Base-by-base conservation (phyloP, 92 coral and sea anemone genomes). In the Ricordea florida region DNA sequence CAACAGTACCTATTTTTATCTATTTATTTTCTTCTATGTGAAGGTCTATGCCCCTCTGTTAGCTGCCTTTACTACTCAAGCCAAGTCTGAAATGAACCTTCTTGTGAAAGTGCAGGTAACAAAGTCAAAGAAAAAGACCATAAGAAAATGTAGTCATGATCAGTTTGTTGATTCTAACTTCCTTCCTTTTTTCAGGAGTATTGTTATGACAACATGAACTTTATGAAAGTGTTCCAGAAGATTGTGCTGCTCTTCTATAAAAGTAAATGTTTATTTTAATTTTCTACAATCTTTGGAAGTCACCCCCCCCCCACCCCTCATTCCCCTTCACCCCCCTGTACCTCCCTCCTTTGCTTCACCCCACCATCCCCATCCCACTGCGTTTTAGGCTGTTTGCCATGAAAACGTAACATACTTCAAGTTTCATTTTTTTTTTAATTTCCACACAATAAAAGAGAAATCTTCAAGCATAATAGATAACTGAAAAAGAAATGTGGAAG, bases 121-220 rank as follows among this genome's bases (percentile, higher is more conserved):
- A 35, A 21, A 4, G n/a, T n/a, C n/a, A n/a, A n/a, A n/a, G n/a
- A n/a, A n/a, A n/a, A n/a, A n/a, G n/a, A n/a, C n/a, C n/a, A n/a
- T n/a, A n/a, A n/a, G n/a, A n/a, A n/a, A n/a, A n/a, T n/a, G n/a
- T n/a, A n/a, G n/a, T 10, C 37, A 8, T 7, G 21, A 15, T 32
- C 0, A 9, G 0, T 32, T 11, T 1, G 9, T 20, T 22, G n/a
- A n/a, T n/a, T n/a, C n/a, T 22, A 57, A 11, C 9, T 64, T 11
- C 49, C 62, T 1, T 4, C 16, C 32, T 66, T 47, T 26, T 38
- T 27, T 20, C 73, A 96, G 99, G 99, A 96, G 28, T 92, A 96
- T 75, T 96, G 97, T 76, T 96, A 96, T 69, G 97, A 87, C 55
- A 96, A 96, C 87, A 86, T 86, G 99, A 92, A 81, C 85, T 96